phyloP scores from a whole-genome alignment of 1,140 invertebrate genomes.

The Cyclina sinensis region DNA sequence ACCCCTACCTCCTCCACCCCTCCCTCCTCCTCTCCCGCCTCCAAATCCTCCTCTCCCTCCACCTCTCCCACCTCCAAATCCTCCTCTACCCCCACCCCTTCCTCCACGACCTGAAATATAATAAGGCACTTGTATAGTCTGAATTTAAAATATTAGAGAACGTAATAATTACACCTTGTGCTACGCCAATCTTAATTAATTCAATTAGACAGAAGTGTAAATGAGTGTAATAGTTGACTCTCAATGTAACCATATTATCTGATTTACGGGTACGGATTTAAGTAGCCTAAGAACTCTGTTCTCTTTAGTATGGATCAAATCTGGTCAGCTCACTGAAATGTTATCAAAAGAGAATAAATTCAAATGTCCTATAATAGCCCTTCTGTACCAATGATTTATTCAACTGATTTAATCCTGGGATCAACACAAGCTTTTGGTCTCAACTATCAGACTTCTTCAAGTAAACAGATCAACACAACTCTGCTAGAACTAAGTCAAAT shows the following conservation, averaged over 20 bases:
- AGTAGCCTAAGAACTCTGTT: background rate
- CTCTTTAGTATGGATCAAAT: too few relatives aligned
- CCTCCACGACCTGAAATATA: slow-evolving; percentile 67
- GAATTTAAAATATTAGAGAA: background rate
- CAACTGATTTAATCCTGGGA: too few relatives aligned
- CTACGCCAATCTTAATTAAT: background rate
- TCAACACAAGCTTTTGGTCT: too few relatives aligned
- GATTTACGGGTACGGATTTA: background rate
- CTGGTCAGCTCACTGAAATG: too few relatives aligned
- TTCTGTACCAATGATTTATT: too few relatives aligned
- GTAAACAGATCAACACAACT: too few relatives aligned
- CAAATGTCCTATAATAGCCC: too few relatives aligned
- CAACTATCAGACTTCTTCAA: too few relatives aligned
- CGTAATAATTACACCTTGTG: background rate
- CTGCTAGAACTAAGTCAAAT: too few relatives aligned
- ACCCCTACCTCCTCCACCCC: too few relatives aligned
- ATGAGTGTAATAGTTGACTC: background rate
- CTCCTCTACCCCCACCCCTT: slow-evolving; percentile 65
- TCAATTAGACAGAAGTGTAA: background rate
- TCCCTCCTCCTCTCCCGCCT: background rate
- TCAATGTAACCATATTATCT: background rate
- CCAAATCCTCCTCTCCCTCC: slow-evolving; percentile 20
- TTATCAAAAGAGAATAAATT: too few relatives aligned
- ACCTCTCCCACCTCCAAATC: slow-evolving; percentile 41
- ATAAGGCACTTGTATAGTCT: too few relatives aligned